These are phyloP conservation scores for Acrocephalus kingi DNA, from an alignment of 2,113 vertebrate species.

Conservation along the genomic window DNA sequence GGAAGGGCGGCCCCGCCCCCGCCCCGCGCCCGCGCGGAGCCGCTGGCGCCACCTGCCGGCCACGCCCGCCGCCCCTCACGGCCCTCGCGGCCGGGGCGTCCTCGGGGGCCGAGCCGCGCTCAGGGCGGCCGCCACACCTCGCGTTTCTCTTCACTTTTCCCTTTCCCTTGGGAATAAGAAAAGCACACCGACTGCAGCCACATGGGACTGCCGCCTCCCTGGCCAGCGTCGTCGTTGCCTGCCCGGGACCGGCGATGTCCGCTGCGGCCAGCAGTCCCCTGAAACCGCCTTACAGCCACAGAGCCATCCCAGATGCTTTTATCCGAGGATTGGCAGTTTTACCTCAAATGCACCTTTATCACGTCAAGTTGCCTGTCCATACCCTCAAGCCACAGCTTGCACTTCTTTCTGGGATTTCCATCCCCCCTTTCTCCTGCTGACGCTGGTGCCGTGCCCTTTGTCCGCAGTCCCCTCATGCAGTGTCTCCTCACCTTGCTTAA, in stretches of 20 bases:
- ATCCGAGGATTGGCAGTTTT: background rate
- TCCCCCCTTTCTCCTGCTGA: background rate
- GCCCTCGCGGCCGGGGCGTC: background rate
- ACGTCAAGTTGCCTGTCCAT: fast-evolving
- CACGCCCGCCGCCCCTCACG: too few species aligned
- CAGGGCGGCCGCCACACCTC: fast-evolving
- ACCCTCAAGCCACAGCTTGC: background rate
- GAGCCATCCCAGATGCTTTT: background rate
- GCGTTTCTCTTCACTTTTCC: fast-evolving
- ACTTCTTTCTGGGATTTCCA: too few species aligned
- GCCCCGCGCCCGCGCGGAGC: background rate
- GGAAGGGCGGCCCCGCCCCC: background rate
- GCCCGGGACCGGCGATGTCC: background rate
- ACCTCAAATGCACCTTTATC: background rate
- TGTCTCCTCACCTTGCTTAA: background rate
- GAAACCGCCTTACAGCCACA: background rate
- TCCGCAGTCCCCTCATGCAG: fast-evolving
- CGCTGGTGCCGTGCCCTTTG: fast-evolving
- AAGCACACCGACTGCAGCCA: fast-evolving
- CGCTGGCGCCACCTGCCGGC: background rate
- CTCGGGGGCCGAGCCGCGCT: background rate
- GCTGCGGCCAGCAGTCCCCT: background rate
- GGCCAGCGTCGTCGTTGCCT: fast-evolving
- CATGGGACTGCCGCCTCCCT: fast-evolving
- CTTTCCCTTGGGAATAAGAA: fast-evolving